Base-by-base conservation (phyloP, 2,113 vertebrate genomes). In the Alethe castanea region DNA sequence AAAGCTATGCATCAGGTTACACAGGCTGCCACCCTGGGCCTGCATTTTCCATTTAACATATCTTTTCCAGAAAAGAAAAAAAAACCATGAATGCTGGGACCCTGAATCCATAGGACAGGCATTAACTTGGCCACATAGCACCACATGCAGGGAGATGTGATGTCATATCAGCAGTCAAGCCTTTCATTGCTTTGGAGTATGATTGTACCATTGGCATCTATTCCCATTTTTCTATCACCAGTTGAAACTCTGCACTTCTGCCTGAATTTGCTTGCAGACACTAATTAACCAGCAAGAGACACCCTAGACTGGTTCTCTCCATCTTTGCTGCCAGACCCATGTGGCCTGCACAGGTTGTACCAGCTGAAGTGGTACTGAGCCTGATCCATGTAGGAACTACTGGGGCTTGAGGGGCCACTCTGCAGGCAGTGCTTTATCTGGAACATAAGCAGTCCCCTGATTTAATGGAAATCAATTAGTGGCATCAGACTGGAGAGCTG, bases 401-500 rank as follows among this genome's bases (percentile, higher is more conserved):
- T 5, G 25, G 35, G 33, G 18, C 28, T 48, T 60, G 64, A 47
- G 35, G 72, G 48, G 56, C 47, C 44, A 15, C 53, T 40, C 31
- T 44, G 64, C 64, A 79, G 92, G 5, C 14, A 40, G 9, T 1
- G 7, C 65, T 90, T 54, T 19, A 60, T 33, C 60, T 61, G 65
- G 72, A 83, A 45, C 38, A 44, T 13, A 52, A 89, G 12, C 78
- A 81, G 31, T 44, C n/a, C 44, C 70, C 60, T 57, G 82, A 83
- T 90, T 95, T 90, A 90, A 78, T 38, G 82, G 86, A 93, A 94
- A 96, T 96, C 93, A 67, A 93, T 95, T n/a, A 86, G 64, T 64
- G 59, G 67, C 76, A 92, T 88, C 64, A 92, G 79, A 86, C 47
- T 59, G 81, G 71, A 93, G 45, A 72, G 71, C 14, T 82, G 79